A percentile compares a stretch with the other conserved stretches of the same genome.
phyloP scores from a whole-genome alignment of 2,888 invertebrate species.

The Pseudoips prasinana region DNA sequence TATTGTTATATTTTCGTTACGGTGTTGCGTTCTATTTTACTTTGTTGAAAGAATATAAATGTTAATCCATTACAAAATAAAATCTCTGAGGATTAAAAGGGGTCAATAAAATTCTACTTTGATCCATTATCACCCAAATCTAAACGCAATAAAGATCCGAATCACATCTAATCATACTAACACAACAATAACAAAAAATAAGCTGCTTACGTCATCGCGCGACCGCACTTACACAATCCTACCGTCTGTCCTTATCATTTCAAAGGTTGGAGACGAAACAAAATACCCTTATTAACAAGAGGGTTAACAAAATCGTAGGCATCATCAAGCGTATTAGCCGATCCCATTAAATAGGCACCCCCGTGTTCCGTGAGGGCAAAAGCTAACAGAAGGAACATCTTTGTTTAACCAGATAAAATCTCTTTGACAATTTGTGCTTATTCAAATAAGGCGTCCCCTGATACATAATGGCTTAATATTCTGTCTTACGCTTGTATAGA shows the following conservation, averaged over 20 bases:
- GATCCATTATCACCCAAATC: slow-evolving; percentile 14
- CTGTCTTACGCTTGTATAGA: slow-evolving; percentile 38
- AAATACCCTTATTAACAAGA: slow-evolving; percentile 64
- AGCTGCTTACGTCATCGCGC: slow-evolving; percentile 57
- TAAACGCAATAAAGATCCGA: slow-evolving; percentile 21
- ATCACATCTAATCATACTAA: slow-evolving; percentile 31
- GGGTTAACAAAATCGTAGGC: slow-evolving; percentile 65
- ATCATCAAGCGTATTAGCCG: slow-evolving; percentile 78
- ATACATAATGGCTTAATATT: slow-evolving; percentile 71
- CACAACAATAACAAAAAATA: slow-evolving; percentile 49
- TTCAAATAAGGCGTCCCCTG: slow-evolving; percentile 76
- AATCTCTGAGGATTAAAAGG: too few relatives aligned
- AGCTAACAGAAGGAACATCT: slow-evolving; percentile 76
- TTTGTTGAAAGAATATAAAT: too few relatives aligned
- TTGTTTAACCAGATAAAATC: slow-evolving; percentile 81
- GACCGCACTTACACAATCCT: slow-evolving; percentile 52
- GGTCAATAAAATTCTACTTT: too few relatives aligned
- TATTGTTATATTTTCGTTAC: too few relatives aligned
- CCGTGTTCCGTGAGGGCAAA: slow-evolving; percentile 52
- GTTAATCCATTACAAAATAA: too few relatives aligned
- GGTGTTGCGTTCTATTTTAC: too few relatives aligned
- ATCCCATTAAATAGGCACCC: slow-evolving; percentile 74
- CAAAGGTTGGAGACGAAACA: slow-evolving; percentile 36
- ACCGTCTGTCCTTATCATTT: slow-evolving; percentile 31
- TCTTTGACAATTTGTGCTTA: slow-evolving; percentile 82